Evolutionary conservation across 64 coral and sea anemone genomes (phyloP), one percentile per base, ranked within the genome.

Genomic region (Montipora cactus): DNA sequence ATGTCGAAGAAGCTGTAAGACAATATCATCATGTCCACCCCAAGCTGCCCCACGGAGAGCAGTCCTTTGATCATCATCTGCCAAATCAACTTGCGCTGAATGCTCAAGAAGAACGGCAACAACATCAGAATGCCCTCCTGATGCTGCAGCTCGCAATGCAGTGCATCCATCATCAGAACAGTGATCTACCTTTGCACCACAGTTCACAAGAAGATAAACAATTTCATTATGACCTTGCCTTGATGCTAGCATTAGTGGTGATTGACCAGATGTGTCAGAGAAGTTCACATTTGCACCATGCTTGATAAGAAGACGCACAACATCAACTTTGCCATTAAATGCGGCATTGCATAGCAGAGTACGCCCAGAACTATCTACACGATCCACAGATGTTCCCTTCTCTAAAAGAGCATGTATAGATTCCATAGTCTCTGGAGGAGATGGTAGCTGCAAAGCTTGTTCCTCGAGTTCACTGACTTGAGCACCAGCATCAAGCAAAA

Each of bases 271-370:
- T 15, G 93, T 90, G 59, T 99, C 95, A 76, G 91, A 91, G 52
- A 92, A 96, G 86, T 99, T 99, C 5, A 99, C 92, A 89, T 94
- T 92, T 57, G 98, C 98, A 77, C 98, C 95, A 92, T 99, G 95
- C 52, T 96, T 93, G 21, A 99, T 80, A 23, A 99, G 81, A 57
- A 96, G 89, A 45, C 92, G 64, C 11, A 99, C 95, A 28, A 96
- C 95, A 5, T 96, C 90, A 90, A 80, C 72, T 49, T 92, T 94
- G 20, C 98, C 98, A 96, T 89, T 95, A 47, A 94, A 92, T 49
- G 98, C 95, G 11, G 95, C 95, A 92, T 96, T 99, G 14, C 92
- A 89, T 0, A 99, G 75, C 49, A 93, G 87, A 52, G 95, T 99
- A 72, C 98, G 87, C 7, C 95, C 98, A 58, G 48, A 47, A 66